These are phyloP conservation scores for Dasyprocta punctata DNA, from an alignment of 2,113 vertebrate genomes.

Conservation along the genomic window DNA sequence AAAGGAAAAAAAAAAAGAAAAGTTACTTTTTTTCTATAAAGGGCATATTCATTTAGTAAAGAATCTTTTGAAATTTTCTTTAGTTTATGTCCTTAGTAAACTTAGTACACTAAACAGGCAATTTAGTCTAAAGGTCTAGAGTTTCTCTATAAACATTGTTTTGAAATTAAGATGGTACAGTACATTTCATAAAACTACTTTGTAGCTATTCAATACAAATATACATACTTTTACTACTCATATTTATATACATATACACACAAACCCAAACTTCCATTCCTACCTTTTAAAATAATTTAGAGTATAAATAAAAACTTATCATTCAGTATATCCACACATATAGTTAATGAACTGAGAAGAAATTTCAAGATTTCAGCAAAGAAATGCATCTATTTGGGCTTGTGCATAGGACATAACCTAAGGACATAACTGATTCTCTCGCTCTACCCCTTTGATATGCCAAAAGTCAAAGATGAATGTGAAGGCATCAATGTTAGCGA, in stretches of 20 bases:
- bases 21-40: neutral
- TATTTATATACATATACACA: too few relatives aligned
- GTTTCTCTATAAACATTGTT: too few relatives aligned
- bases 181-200: too few relatives aligned
- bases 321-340: neutral
- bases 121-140: neutral
- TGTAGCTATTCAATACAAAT: too few relatives aligned
- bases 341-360: conserved; percentile 43
- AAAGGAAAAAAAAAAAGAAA: neutral
- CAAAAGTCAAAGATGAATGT: conserved; percentile 28
- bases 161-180: too few relatives aligned
- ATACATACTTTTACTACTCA: too few relatives aligned
- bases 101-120: neutral
- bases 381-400: conserved; percentile 16
- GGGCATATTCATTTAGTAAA: neutral
- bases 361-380: conserved; percentile 17
- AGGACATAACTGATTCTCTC: neutral
- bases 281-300: too few relatives aligned
- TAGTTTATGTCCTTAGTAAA: conserved; percentile 30
- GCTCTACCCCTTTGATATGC: neutral
- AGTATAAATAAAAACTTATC: conserved; percentile 9
- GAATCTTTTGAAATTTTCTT: neutral
- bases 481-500: conserved; percentile 11
- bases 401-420: neutral
- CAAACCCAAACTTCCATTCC: too few relatives aligned